Evolutionary conservation across 2,888 invertebrate genomes (phyloP).

Genomic region (Miltochrista miniata): DNA sequence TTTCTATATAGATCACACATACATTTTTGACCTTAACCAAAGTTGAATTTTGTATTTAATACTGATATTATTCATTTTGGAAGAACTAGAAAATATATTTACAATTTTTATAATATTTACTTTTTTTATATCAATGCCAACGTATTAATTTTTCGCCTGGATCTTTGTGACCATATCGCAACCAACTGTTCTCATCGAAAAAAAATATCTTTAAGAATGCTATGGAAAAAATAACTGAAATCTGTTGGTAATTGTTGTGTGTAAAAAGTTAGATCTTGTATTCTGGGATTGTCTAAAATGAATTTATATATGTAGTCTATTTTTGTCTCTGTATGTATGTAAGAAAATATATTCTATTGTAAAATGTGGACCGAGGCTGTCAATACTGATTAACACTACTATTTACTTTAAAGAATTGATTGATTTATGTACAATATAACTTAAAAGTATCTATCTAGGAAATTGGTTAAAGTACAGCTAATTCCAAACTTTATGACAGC

Average conservation of each 20-base stretch:
- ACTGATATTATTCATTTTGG: conserved; percentile 80
- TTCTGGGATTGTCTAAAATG: conserved; percentile 82
- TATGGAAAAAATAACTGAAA: conserved; percentile 58
- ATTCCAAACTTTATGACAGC: no score
- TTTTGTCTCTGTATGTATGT: conserved; percentile 66
- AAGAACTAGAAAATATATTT: conserved; percentile 83
- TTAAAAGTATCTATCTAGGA: neutral
- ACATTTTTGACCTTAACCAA: conserved; percentile 81
- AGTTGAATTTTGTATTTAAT: conserved; percentile 83
- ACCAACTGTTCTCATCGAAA: conserved; percentile 68
- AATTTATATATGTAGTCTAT: conserved; percentile 79
- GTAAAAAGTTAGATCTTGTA: conserved; percentile 84
- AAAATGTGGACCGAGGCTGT: conserved; percentile 62
- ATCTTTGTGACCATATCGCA: conserved; percentile 79
- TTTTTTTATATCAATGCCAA: conserved; percentile 64
- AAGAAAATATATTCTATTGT: conserved; percentile 82
- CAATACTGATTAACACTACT: conserved; percentile 29
- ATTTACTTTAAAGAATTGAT: conserved; percentile 11
- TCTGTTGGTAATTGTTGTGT: conserved; percentile 64
- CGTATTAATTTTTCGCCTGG: conserved; percentile 73
- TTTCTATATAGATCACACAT: conserved; percentile 80
- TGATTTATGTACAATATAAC: conserved; percentile 10
- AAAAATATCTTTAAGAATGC: conserved; percentile 35
- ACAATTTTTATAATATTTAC: conserved; percentile 54
- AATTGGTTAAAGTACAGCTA: neutral